These are phyloP conservation scores for Trichomalopsis sarcophagae DNA, from an alignment of 1,140 invertebrate species.

Conservation along the genomic window DNA sequence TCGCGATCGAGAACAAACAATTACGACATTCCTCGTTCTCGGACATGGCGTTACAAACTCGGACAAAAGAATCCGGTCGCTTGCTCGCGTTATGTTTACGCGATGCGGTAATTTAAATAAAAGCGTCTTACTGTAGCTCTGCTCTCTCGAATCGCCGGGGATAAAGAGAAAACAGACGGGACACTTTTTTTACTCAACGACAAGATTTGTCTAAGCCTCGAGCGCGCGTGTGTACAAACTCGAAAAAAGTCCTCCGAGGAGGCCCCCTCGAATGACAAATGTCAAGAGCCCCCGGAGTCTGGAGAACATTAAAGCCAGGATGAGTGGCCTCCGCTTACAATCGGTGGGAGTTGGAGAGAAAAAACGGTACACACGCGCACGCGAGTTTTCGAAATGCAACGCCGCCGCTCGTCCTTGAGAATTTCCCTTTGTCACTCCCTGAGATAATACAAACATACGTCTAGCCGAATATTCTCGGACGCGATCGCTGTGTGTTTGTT, in stretches of 20 bases:
- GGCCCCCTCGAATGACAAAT: constrained; percentile 47
- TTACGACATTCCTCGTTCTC: constrained; percentile 17
- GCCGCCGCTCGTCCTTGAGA: constrained; percentile 7
- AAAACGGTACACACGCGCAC: background rate
- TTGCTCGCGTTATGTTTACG: no score
- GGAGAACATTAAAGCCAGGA: constrained; percentile 48
- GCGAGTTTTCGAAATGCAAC: constrained; percentile 24
- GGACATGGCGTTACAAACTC: background rate
- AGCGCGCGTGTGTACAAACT: background rate
- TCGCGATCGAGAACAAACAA: constrained; percentile 2
- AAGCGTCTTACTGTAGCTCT: no score
- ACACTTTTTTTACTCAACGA: constrained; percentile 44
- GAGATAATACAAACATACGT: constrained; percentile 8
- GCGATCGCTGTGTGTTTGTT: background rate
- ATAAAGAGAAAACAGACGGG: background rate
- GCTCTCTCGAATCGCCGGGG: no score
- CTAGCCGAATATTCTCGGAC: background rate
- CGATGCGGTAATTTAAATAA: no score
- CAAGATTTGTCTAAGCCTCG: constrained; percentile 42
- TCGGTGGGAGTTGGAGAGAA: background rate
- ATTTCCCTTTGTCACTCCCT: constrained; percentile 27
- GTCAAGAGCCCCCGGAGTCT: constrained; percentile 41
- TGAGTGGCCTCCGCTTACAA: constrained; percentile 21
- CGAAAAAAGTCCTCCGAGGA: constrained; percentile 25
- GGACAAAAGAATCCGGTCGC: no score